Evolutionary conservation across 2,797 vertebrate genomes (phyloP), one percentile per base, ranked within the genome.

Genomic region (Gallirallus australis): DNA sequence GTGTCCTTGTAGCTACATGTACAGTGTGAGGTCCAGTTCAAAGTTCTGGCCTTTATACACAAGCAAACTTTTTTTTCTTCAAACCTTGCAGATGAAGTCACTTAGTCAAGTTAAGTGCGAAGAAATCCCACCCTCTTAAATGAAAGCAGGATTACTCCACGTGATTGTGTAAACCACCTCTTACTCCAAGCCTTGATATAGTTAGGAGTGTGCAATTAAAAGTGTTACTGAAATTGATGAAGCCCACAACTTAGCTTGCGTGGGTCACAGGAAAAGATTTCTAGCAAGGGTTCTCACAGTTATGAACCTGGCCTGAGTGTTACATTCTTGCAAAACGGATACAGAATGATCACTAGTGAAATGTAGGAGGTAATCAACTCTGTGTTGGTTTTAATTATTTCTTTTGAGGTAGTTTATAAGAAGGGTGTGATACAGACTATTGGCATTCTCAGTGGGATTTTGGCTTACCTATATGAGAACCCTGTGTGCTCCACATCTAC

Each of bases 271-370:
- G 23, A 69, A 60, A 86, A 64, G 12, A 50, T 19, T 84, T 92
- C 59, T 60, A 9, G 15, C 48, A 82, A 13, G 83, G 86, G 33
- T 37, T 3, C n/a, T 76, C 14, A 42, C 24, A 40, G 31, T 56
- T 76, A 81, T 16, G 17, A 93, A 79, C 15, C 23, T 56, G 18
- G 37, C 13, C 14, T 39, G 20, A 50, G 11, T 33, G 15, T 63
- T 79, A 39, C 0, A 0, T 53, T 73, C 35, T 75, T 70, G 28
- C 40, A 82, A 54, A 60, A 15, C 20, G 0, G 1, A n/a, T 25
- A n/a, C 3, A 24, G 57, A 76, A 76, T 23, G 40, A 56, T 61
- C 47, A 48, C 20, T 12, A 48, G 45, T 25, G 25, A 52, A 52
- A 78, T 23, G 11, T 66, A 45, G 42, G 47, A 39, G 70, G 11